Percentiles rank a stretch among this genome's conserved stretches.
phyloP scores from a whole-genome alignment of 2,113 vertebrate species.

The Montifringilla adamsi region DNA sequence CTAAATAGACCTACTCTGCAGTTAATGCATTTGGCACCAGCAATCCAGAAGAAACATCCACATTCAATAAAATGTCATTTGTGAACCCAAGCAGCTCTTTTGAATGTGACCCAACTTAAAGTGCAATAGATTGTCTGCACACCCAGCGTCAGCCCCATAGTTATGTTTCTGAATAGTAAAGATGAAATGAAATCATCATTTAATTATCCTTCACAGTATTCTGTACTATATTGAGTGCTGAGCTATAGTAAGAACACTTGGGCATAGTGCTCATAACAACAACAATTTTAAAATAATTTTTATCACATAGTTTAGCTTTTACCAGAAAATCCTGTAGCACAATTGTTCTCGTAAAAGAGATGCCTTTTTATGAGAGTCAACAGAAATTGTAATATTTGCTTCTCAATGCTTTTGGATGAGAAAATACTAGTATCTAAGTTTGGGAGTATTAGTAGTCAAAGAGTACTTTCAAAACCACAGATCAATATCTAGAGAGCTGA shows the following conservation, averaged over 20 bases:
- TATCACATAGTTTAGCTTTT: not conserved
- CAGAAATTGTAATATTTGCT: not conserved
- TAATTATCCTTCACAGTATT: not conserved
- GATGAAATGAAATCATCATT: not conserved
- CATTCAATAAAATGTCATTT: not conserved
- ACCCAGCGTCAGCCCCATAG: not conserved
- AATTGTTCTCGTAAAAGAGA: not conserved
- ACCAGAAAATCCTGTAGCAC: not conserved
- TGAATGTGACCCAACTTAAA: no score
- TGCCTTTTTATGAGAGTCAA: not conserved
- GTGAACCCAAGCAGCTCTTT: rapidly evolving
- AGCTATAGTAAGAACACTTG: not conserved
- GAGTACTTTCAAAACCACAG: not conserved
- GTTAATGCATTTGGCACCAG: not conserved
- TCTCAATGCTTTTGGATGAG: not conserved
- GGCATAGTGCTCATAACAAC: not conserved
- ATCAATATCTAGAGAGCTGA: not conserved
- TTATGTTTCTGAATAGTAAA: not conserved
- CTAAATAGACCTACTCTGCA: not conserved
- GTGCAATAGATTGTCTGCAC: not conserved
- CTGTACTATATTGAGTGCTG: not conserved
- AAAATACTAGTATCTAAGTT: not conserved
- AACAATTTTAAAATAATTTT: not conserved
- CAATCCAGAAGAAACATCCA: not conserved
- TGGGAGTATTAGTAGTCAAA: not conserved